These are phyloP conservation scores for Otocyon megalotis DNA, from an alignment of 2,113 vertebrate species.

Conservation along the genomic window DNA sequence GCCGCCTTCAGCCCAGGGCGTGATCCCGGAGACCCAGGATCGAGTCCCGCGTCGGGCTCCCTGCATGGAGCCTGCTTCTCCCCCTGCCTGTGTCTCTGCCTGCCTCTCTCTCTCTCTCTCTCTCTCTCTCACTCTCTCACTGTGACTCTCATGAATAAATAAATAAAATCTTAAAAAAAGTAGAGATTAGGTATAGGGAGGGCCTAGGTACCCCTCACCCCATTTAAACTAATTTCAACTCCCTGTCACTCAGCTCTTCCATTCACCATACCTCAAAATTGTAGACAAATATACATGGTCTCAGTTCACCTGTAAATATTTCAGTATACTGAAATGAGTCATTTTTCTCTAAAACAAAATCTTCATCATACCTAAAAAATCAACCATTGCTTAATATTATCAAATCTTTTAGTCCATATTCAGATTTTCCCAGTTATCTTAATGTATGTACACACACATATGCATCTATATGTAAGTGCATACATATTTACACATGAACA, in stretches of 20 bases:
- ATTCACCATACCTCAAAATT: not conserved
- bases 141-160: too few relatives aligned
- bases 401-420: not conserved
- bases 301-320: not conserved
- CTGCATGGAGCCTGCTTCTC: too few relatives aligned
- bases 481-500: too few relatives aligned
- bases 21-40: too few relatives aligned
- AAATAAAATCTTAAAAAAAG: not conserved
- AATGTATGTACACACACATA: not conserved
- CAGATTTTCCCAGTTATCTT: not conserved
- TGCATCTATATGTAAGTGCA: not conserved
- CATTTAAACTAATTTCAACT: not conserved
- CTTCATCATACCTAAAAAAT: constrained; percentile 30
- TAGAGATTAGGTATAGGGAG: not conserved
- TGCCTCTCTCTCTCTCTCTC: too few relatives aligned
- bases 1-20: too few relatives aligned
- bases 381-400: constrained; percentile 10
- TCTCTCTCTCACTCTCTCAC: too few relatives aligned
- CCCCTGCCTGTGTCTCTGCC: too few relatives aligned
- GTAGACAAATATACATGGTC: not conserved
- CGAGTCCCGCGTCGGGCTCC: too few relatives aligned
- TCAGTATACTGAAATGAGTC: not conserved
- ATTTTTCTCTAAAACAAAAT: constrained; percentile 18
- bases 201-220: not conserved
- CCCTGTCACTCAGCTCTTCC: not conserved